These are phyloP conservation scores for Agrilus cyanescens DNA, from an alignment of 2,888 invertebrate genomes.

Conservation along the genomic window DNA sequence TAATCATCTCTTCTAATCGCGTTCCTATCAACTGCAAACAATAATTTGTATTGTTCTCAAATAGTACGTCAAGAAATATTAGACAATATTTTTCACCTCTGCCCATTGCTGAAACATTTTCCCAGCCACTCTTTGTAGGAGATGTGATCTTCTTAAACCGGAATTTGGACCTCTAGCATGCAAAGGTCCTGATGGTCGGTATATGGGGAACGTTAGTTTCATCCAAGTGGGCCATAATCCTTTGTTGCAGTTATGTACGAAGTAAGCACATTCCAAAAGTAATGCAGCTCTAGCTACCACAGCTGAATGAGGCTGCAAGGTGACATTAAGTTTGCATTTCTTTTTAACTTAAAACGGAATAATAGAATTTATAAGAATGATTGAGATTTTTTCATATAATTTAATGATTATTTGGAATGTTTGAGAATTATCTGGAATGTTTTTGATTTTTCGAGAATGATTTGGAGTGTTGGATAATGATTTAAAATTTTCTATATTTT, in stretches of 20 bases:
- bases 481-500: too few species aligned
- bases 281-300: conserved; percentile 86
- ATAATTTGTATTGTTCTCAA: too few species aligned
- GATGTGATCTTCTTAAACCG: conserved; percentile 45
- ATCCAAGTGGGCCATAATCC: conserved; percentile 99
- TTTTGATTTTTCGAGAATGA: too few species aligned
- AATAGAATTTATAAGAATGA: too few species aligned
- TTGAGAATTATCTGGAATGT: too few species aligned
- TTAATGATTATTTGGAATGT: too few species aligned
- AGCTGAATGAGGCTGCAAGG: conserved; percentile 76
- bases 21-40: conserved; percentile 60
- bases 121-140: conserved; percentile 81
- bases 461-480: too few species aligned
- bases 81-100: conserved; percentile 45
- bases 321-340: conserved; percentile 9
- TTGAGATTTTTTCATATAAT: too few species aligned
- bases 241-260: conserved; percentile 95
- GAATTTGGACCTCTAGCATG: conserved; percentile 35
- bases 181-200: conserved; percentile 57
- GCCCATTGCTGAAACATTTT: conserved; percentile 98
- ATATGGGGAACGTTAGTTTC: conserved; percentile 71
- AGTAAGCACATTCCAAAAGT: conserved; percentile 87
- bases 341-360: too few species aligned
- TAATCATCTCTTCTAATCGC: conserved; percentile 80
- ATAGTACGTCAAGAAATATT: background rate